Base-by-base conservation (phyloP, 30 jellyfish, hydroid and myxozoan genomes). In the Turritopsis rubra region DNA sequence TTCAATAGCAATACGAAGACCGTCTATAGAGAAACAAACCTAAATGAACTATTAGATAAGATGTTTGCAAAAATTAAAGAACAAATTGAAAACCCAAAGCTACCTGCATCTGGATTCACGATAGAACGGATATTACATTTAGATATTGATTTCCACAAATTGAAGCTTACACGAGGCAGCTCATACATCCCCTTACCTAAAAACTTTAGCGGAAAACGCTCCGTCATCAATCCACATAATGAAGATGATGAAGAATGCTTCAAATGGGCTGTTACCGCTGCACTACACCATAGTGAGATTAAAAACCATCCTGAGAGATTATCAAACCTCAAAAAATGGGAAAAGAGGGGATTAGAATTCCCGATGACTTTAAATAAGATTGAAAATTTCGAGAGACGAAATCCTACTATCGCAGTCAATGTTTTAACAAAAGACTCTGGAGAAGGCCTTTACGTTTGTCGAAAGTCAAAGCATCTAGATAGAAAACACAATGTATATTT, bases 121-220 rank as follows among this genome's bases (percentile, higher is more conserved):
- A 54, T 54, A 18, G 18, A 54, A n/a, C n/a, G n/a, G n/a, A n/a
- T n/a, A n/a, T n/a, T n/a, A n/a, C n/a, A n/a, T n/a, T n/a, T n/a
- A n/a, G n/a, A 54, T 54, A 54, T 54, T 54, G 72, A 54, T n/a
- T 54, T 54, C n/a, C 72, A 54, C 72, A 54, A 54, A n/a, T 18
- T 54, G n/a, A 54, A n/a, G n/a, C n/a, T 54, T 18, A 54, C 72
- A 18, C 18, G 72, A 54, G 72, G 72, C n/a, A 16, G 72, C 72
- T 54, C 72, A n/a, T 54, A 54, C 72, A 54, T 54, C 72, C 72
- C 72, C n/a, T 54, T 54, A n/a, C 72, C 72, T 54, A n/a, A n/a
- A 54, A 54, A 54, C 72, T 54, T n/a, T n/a, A n/a, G n/a, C n/a
- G n/a, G n/a, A n/a, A n/a, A n/a, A n/a, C n/a, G n/a, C n/a, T n/a